These are phyloP conservation scores for Centropyge bicolor DNA, from an alignment of 2,797 vertebrate species.

Conservation along the genomic window DNA sequence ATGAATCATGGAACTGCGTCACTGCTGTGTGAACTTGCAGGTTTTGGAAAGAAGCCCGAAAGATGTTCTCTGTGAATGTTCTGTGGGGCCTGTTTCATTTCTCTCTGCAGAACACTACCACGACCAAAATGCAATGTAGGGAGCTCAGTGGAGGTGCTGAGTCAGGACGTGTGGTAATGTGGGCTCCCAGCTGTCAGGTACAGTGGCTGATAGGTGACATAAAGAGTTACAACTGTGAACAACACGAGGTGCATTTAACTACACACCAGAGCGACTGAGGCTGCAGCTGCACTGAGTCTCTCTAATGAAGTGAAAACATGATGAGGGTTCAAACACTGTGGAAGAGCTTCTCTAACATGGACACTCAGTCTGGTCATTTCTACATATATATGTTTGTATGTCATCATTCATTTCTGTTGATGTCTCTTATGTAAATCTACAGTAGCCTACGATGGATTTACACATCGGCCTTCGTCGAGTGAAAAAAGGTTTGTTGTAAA, in stretches of 20 bases:
- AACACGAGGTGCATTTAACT: background rate
- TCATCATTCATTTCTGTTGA: background rate
- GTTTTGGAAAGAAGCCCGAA: conserved; percentile 4
- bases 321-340: background rate
- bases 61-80: conserved; percentile 14
- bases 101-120: conserved; percentile 13
- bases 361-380: background rate
- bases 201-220: conserved; percentile 7
- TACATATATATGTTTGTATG: background rate
- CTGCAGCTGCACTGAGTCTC: background rate
- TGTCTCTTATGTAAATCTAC: background rate
- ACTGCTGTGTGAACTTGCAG: background rate
- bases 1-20: background rate
- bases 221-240: background rate
- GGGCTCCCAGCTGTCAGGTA: conserved; percentile 15
- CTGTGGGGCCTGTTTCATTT: background rate
- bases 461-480: background rate
- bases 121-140: conserved; percentile 5
- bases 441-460: background rate
- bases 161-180: conserved; percentile 6
- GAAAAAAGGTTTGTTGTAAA: background rate
- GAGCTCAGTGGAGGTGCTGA: conserved; percentile 24
- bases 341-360: background rate
- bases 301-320: background rate
- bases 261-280: background rate